Evolutionary conservation across 2,113 vertebrate species (phyloP).

Genomic region (Entomyzon cyanotis): DNA sequence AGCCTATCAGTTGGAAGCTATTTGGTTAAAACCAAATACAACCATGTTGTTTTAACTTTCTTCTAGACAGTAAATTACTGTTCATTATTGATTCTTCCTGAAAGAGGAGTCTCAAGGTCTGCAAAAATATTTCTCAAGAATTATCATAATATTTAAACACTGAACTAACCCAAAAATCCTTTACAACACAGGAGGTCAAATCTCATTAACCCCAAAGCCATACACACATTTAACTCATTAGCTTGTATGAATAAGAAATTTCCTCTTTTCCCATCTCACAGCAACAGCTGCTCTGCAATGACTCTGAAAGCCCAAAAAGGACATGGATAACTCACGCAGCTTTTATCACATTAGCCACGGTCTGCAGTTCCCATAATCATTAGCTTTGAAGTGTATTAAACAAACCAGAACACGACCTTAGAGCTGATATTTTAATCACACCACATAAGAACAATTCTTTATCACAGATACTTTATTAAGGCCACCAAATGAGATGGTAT

Average conservation of each 20-base stretch:
- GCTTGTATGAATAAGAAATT: neutral
- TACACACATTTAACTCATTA: slow-evolving; percentile 22
- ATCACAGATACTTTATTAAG: neutral
- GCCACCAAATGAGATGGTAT: neutral
- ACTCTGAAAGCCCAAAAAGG: neutral
- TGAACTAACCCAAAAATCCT: neutral
- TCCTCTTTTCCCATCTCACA: neutral
- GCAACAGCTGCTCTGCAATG: slow-evolving; percentile 3
- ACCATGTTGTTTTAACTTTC: neutral
- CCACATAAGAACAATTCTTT: neutral
- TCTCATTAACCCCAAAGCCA: slow-evolving; percentile 11
- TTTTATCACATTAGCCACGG: slow-evolving; percentile 49
- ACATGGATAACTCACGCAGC: neutral
- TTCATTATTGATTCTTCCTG: neutral
- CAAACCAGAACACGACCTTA: slow-evolving; percentile 35
- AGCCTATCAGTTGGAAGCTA: neutral
- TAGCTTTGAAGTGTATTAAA: slow-evolving; percentile 39
- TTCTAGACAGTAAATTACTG: neutral
- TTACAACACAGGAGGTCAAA: neutral
- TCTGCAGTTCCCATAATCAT: slow-evolving; percentile 6
- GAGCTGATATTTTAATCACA: slow-evolving; percentile 11
- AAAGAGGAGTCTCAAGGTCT: neutral
- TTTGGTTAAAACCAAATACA: neutral
- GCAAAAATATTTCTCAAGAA: neutral
- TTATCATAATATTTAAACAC: neutral